phyloP scores from a whole-genome alignment of 1,140 invertebrate species.

The Lepidurus couesii region DNA sequence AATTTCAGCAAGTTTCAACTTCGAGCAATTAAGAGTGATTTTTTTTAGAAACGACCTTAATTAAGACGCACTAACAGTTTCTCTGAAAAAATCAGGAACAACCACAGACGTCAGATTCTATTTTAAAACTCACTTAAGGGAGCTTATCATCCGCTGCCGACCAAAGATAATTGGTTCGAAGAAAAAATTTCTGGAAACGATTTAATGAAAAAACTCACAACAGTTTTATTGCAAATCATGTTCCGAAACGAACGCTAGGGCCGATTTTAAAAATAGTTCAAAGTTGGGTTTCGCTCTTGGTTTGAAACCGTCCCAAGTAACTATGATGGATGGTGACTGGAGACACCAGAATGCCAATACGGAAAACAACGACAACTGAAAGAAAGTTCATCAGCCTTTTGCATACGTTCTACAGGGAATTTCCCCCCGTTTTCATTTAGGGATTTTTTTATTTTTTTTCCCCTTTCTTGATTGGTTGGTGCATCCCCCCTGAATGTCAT shows the following conservation, averaged over 20 bases:
- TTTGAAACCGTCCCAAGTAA: background rate
- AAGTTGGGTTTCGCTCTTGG: background rate
- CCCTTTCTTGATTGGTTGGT: background rate
- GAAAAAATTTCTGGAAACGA: background rate
- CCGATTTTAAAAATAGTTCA: slow-evolving; percentile 17
- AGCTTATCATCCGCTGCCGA: too few relatives aligned
- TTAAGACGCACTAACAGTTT: too few relatives aligned
- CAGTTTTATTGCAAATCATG: background rate
- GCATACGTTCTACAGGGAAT: background rate
- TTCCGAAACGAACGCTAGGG: background rate
- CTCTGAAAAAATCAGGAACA: too few relatives aligned
- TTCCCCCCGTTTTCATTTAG: background rate
- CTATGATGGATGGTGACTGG: slow-evolving; percentile 18
- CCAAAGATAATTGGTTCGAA: too few relatives aligned
- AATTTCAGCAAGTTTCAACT: too few relatives aligned
- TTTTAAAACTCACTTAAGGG: too few relatives aligned
- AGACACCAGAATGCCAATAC: slow-evolving; percentile 5
- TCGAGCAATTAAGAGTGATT: too few relatives aligned
- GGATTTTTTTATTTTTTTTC: background rate
- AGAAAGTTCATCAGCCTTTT: slow-evolving; percentile 8
- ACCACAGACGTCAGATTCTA: too few relatives aligned
- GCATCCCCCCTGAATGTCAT: background rate
- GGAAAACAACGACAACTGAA: slow-evolving; percentile 2
- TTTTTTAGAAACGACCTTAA: too few relatives aligned
- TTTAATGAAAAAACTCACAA: background rate